A percentile compares a stretch with the other conserved stretches of the same genome.
phyloP scores from a whole-genome alignment of 1,140 invertebrate genomes.

The Alviniconcha marisindica region DNA sequence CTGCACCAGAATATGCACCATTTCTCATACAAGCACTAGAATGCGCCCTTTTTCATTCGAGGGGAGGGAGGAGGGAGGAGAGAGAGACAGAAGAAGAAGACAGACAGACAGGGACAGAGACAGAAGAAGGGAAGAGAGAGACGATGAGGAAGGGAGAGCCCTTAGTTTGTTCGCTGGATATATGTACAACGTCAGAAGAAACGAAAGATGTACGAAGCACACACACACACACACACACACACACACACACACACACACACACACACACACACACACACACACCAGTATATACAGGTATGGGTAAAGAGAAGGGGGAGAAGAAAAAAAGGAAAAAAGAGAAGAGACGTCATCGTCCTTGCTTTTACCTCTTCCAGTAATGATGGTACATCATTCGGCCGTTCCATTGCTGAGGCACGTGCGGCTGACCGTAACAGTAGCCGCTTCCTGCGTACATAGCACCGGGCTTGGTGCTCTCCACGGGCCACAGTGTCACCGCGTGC shows the following conservation, averaged over 20 bases:
- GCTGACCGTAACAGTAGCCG: not conserved
- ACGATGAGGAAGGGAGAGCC: not conserved
- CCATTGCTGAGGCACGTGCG: not conserved
- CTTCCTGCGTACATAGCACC: slow-evolving; percentile 4
- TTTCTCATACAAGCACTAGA: no score
- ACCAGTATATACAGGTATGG: no score
- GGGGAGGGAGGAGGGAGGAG: no score
- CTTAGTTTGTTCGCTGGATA: not conserved
- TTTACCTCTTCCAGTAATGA: slow-evolving; percentile 20
- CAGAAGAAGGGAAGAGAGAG: no score
- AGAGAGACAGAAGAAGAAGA: not conserved
- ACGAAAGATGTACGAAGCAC: no score
- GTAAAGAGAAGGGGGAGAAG: not conserved
- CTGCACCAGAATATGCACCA: no score
- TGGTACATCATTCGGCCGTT: slow-evolving; percentile 9
- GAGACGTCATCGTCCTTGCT: not conserved
- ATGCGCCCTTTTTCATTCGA: no score
- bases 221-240: not conserved
- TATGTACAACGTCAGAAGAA: no score
- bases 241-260: slow-evolving; percentile 3
- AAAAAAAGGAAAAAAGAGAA: not conserved
- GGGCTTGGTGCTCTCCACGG: no score
- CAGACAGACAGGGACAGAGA: no score
- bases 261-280: slow-evolving; percentile 3
- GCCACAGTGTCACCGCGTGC: no score